phyloP scores from a whole-genome alignment of 2,113 vertebrate species.

The Falco punctatus region DNA sequence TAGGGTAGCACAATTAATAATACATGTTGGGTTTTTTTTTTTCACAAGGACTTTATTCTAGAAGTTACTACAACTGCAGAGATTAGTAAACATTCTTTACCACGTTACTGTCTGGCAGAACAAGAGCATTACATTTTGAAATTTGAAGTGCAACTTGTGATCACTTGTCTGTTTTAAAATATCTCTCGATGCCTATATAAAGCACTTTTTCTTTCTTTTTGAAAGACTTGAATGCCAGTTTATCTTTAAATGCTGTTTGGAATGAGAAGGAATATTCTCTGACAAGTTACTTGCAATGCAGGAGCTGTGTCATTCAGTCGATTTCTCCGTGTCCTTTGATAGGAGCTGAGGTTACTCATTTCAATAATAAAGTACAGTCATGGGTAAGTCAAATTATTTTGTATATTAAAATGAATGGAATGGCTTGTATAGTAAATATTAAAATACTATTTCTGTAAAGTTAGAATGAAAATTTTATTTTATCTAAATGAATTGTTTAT shows the following conservation, averaged over 20 bases:
- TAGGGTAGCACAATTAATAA: background rate
- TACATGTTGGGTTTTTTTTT: background rate
- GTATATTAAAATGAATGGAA: background rate
- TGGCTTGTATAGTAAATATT: background rate
- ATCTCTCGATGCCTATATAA: background rate
- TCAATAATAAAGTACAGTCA: conserved; percentile 19
- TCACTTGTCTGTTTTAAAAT: background rate
- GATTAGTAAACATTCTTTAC: background rate
- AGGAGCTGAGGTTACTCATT: conserved; percentile 58
- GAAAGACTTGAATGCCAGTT: conserved; percentile 50
- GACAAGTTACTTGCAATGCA: conserved; percentile 76
- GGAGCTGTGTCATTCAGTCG: conserved; percentile 65
- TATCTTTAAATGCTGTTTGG: conserved; percentile 76
- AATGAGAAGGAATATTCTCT: conserved; percentile 75
- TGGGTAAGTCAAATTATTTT: conserved; percentile 56
- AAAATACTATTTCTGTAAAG: background rate
- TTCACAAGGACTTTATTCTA: background rate
- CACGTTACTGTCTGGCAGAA: background rate
- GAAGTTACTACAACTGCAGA: background rate
- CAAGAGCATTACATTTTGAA: background rate
- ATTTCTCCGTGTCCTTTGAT: conserved; percentile 52
- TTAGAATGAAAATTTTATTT: background rate
- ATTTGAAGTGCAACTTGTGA: background rate
- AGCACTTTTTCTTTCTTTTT: conserved; percentile 48
- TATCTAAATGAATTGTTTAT: background rate